Percentiles rank a stretch among this genome's conserved stretches.
phyloP scores from a whole-genome alignment of 2,113 vertebrate species.

The Stegastes partitus region DNA sequence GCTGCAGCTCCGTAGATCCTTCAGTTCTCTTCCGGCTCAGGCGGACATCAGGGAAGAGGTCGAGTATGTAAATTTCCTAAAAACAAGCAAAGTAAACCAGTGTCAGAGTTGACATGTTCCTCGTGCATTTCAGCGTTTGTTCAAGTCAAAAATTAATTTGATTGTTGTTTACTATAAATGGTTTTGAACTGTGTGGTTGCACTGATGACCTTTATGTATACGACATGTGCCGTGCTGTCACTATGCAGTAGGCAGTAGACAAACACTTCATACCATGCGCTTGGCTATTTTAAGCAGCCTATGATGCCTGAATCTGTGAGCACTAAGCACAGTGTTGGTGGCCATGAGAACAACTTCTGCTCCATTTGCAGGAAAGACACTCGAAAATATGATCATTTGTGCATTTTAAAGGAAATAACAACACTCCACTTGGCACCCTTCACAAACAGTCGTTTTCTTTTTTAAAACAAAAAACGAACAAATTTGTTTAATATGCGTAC shows the following conservation, averaged over 20 bases:
- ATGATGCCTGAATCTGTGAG: slow-evolving; percentile 51
- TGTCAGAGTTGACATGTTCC: not conserved
- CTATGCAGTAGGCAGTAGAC: slow-evolving; percentile 71
- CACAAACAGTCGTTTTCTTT: not conserved
- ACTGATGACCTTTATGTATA: slow-evolving; percentile 72
- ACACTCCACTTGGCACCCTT: not conserved
- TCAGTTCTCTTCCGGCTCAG: slow-evolving; percentile 41
- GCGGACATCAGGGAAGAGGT: not conserved
- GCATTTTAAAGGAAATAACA: not conserved
- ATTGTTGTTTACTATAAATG: slow-evolving; percentile 29
- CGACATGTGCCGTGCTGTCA: slow-evolving; percentile 53
- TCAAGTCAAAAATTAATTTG: not conserved
- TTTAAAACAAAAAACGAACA: not conserved
- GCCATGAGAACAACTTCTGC: slow-evolving; percentile 16
- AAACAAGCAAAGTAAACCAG: slow-evolving; percentile 43
- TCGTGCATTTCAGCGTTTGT: not conserved
- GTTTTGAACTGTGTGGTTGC: slow-evolving; percentile 43
- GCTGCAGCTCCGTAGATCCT: slow-evolving; percentile 8
- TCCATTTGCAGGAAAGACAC: not conserved
- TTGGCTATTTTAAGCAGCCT: slow-evolving; percentile 80
- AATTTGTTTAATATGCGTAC: not conserved
- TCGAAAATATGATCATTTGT: not conserved
- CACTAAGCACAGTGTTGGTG: slow-evolving; percentile 41
- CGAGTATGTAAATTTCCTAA: slow-evolving; percentile 41
- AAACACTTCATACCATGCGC: slow-evolving; percentile 74